These are phyloP conservation scores for Homarus gammarus DNA, from an alignment of 2,888 invertebrate genomes.

Conservation along the genomic window DNA sequence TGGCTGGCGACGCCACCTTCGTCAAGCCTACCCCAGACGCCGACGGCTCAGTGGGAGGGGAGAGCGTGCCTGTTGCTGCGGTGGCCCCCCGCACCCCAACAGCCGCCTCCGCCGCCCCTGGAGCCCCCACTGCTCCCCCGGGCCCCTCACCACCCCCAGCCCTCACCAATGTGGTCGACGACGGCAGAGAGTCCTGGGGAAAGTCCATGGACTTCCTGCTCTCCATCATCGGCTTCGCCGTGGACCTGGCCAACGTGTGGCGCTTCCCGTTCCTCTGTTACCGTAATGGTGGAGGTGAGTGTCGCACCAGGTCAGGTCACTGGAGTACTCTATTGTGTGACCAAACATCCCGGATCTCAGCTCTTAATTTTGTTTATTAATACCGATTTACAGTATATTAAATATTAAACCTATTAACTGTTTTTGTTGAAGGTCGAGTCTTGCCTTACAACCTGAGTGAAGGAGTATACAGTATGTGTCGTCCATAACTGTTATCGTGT, in stretches of 20 bases:
- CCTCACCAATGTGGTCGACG: conserved; percentile 77
- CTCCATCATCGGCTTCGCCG: conserved; percentile 98
- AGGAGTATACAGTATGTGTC: too few species aligned
- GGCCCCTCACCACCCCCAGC: conserved; percentile 14
- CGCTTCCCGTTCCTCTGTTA: conserved; percentile 97
- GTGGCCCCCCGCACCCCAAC: conserved; percentile 62
- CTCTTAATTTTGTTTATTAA: too few species aligned
- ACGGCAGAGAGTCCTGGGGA: conserved; percentile 93
- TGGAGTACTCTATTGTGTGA: too few species aligned
- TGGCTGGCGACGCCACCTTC: conserved; percentile 29
- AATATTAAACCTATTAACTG: too few species aligned
- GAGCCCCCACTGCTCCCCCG: neutral
- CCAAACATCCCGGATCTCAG: too few species aligned
- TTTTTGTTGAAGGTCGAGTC: neutral
- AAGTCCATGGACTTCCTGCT: conserved; percentile 97
- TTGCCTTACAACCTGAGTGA: neutral
- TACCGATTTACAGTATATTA: too few species aligned
- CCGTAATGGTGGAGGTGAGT: conserved; percentile 91
- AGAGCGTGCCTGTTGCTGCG: conserved; percentile 55
- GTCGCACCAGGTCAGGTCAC: too few species aligned
- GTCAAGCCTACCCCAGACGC: conserved; percentile 37
- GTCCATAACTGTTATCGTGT: neutral
- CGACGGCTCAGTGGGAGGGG: conserved; percentile 44
- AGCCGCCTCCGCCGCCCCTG: neutral
- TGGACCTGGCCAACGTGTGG: conserved; percentile 98